phyloP scores from a whole-genome alignment of 2,797 vertebrate genomes.

The Ctenosaura bakeri region DNA sequence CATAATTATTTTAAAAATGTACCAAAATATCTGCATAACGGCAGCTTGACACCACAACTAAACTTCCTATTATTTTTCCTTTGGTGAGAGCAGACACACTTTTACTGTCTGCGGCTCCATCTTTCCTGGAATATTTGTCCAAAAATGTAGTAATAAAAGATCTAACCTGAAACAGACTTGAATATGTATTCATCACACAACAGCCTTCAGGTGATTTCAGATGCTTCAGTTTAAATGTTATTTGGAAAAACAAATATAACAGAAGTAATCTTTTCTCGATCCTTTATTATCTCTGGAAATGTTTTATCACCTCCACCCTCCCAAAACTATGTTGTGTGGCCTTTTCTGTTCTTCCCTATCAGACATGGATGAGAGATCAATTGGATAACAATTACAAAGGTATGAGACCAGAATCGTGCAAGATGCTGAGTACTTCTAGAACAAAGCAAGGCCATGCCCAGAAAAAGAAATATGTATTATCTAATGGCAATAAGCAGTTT shows the following conservation, averaged over 20 bases:
- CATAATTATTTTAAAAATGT: too few species aligned
- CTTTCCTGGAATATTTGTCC: too few species aligned
- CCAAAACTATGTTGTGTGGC: neutral
- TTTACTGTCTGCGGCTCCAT: too few species aligned
- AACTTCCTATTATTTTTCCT: too few species aligned
- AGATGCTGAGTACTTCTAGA: neutral
- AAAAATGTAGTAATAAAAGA: too few species aligned
- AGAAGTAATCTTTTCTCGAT: too few species aligned
- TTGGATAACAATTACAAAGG: neutral
- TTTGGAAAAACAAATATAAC: neutral
- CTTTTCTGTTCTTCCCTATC: neutral
- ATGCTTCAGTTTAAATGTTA: neutral
- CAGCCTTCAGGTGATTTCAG: neutral
- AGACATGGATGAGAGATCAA: neutral
- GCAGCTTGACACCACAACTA: too few species aligned
- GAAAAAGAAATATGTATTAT: neutral
- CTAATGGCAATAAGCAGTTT: neutral
- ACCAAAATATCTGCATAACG: too few species aligned
- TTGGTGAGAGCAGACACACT: too few species aligned
- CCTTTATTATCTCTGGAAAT: neutral
- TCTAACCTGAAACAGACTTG: too few species aligned
- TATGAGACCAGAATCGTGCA: neutral
- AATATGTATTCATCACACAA: neutral
- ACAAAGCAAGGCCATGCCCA: neutral
- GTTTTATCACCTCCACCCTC: neutral